Evolutionary conservation across 2,888 invertebrate species (phyloP).

Genomic region (Tryphoninae sp.): DNA sequence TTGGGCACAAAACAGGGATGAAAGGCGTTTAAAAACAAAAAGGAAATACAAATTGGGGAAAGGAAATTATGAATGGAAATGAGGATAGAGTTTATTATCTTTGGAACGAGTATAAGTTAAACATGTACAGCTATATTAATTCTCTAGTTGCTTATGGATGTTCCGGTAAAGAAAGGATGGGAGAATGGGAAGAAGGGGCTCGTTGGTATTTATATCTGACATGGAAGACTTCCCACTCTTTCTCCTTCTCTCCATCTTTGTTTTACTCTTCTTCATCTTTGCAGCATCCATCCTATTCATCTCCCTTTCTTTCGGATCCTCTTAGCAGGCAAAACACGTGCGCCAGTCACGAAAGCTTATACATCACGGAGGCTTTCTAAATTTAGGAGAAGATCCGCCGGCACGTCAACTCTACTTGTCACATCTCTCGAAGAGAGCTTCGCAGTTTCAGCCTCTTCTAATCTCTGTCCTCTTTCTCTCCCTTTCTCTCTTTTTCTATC

Average conservation of each 20-base stretch:
- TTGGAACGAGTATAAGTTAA: constrained; percentile 28
- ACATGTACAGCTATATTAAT: constrained; percentile 44
- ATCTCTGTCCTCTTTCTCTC: background rate
- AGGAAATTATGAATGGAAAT: constrained; percentile 36
- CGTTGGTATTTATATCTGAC: constrained; percentile 51
- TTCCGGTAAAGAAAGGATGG: constrained; percentile 10
- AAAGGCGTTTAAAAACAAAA: background rate
- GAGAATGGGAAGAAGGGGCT: background rate
- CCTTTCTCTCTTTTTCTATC: background rate
- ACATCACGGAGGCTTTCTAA: constrained; percentile 68
- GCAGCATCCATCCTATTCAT: constrained; percentile 22
- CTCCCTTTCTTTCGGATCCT: constrained; percentile 28
- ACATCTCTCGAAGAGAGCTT: constrained; percentile 18
- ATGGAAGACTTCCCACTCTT: constrained; percentile 15
- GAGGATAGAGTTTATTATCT: constrained; percentile 11
- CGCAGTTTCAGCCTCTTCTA: background rate
- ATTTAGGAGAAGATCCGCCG: constrained; percentile 64
- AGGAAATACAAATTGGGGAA: constrained; percentile 5
- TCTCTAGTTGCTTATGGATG: constrained; percentile 3
- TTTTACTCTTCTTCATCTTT: constrained; percentile 25
- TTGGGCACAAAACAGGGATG: background rate
- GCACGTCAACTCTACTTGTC: constrained; percentile 62
- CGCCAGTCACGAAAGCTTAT: constrained; percentile 65
- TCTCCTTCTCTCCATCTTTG: constrained; percentile 5
- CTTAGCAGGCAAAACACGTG: constrained; percentile 68